Base-by-base conservation (phyloP, 2,113 vertebrate species). In the Albula glossodonta region DNA sequence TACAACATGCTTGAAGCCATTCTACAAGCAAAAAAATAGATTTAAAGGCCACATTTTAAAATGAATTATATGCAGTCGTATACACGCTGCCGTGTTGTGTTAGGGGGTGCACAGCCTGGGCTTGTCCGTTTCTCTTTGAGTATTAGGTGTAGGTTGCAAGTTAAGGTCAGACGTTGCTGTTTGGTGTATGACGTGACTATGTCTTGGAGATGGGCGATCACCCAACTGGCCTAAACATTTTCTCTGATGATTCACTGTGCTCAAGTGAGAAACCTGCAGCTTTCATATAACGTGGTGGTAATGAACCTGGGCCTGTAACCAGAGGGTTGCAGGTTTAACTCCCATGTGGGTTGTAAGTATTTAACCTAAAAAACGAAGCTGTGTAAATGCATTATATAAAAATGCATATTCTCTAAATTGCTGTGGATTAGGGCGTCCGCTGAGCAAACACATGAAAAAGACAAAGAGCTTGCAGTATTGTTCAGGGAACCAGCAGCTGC, bases 11-110 rank as follows among this genome's bases (percentile, higher is more conserved):
- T 94, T 87, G 91, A 92, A 95, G 95, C 94, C 84, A 95, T 96
- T 95, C 94, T 93, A 93, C 85, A 90, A 88, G 88, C 89, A 92
- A 92, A 94, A 93, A 90, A 94, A 93, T 90, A 93, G 91, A 95
- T 94, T 94, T 95, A 95, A 96, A 95, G 95, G 95, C 94, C 95
- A 96, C 91, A 91, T 96, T 95, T 95, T 95, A 92, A 91, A 96
- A 96, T 95, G 93, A 96, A 96, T 96, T 93, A 95, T 93, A 92
- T 92, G 92, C 92, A 93, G 91, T 91, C 93, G 91, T 90, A 92
- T 93, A 93, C 92, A 92, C 92, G 90, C 94, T 95, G 94, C 93
- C 94, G 94, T 94, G 92, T 94, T 94, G 89, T 92, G 95, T 95
- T 94, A 94, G 87, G 91, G 92, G 88, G 89, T 92, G 90, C 84